Base-by-base conservation (phyloP, 2,888 invertebrate species). In the Calliphora vomitoria region DNA sequence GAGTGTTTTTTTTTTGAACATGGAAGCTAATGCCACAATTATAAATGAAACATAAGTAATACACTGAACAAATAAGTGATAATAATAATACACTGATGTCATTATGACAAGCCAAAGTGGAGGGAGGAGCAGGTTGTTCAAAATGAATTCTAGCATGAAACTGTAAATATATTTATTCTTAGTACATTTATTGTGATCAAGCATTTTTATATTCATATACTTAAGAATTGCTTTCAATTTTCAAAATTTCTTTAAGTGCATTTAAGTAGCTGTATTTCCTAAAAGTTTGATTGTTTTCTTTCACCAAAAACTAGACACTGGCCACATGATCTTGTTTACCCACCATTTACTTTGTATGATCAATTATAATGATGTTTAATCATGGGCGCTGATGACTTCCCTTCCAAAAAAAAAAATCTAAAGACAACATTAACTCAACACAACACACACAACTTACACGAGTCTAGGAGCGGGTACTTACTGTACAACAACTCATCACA, bases 351-450 rank as follows among this genome's bases (percentile, higher is more conserved):
- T 69, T 62, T 75, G 41, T n/a, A 11, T 53, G 71, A 38, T 76
- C 75, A 58, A 31, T 86, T 82, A 47, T 78, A 78, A 79, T 79
- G 53, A 72, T 55, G 64, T 78, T 78, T 71, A 60, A 82, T 78
- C 71, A 68, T 10, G 68, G 31, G 15, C 8, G n/a, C 47, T 78
- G 58, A 64, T 76, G 71, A 71, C 55, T 85, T 81, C 60, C 64
- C 71, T 71, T n/a, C 50, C 41, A 44, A 13, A 38, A 69, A 18
- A 44, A 13, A 38, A 69, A 18, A 53, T 5, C 18, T 71, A n/a
- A 53, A 53, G 44, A 44, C 66, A 44, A 13, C 8, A 35, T 31
- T 18, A 69, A 69, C 25, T 69, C 25, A 68, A 25, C 13, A 68
- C 44, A 47, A 69, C n/a, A 1, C 31, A 31, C 4, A 35, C 35